Conservation (phyloP, 1,140 invertebrate genomes). For the Tyrophagus putrescentiae region DNA sequence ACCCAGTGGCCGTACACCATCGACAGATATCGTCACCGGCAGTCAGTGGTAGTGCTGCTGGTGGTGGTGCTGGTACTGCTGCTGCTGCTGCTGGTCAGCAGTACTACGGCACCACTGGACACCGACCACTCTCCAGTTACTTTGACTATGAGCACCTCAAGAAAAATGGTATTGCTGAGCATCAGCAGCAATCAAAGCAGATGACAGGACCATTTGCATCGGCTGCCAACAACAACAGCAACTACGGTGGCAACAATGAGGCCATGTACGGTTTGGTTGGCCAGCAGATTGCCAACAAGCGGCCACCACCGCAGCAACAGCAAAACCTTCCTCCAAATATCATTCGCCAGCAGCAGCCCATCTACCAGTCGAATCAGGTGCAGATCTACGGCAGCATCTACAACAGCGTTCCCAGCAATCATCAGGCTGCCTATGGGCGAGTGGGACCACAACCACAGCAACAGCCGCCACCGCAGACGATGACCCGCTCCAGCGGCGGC, state of each 20-base stretch:
- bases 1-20: conserved; percentile 8
- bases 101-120: neutral
- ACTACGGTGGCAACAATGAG: conserved; percentile 2
- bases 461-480: no score
- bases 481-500: no score
- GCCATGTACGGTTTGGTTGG: conserved; percentile 1
- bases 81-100: neutral
- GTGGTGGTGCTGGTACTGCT: no score
- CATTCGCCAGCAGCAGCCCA: conserved; percentile 13
- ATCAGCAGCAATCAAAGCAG: conserved; percentile 16
- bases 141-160: conserved; percentile 1
- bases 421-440: neutral
- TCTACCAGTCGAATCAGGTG: conserved; percentile 14
- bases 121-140: conserved; percentile 15
- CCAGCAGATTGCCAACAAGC: neutral
- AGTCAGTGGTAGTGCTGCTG: no score
- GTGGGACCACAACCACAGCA: neutral
- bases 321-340: neutral
- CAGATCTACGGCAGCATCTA: conserved; percentile 16
- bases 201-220: no score
- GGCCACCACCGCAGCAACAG: neutral
- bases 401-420: neutral
- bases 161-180: neutral
- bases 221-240: no score
- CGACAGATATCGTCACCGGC: conserved; percentile 13